Base-by-base conservation (phyloP, 1,140 invertebrate genomes). In the Philotrypesis tridentata region DNA sequence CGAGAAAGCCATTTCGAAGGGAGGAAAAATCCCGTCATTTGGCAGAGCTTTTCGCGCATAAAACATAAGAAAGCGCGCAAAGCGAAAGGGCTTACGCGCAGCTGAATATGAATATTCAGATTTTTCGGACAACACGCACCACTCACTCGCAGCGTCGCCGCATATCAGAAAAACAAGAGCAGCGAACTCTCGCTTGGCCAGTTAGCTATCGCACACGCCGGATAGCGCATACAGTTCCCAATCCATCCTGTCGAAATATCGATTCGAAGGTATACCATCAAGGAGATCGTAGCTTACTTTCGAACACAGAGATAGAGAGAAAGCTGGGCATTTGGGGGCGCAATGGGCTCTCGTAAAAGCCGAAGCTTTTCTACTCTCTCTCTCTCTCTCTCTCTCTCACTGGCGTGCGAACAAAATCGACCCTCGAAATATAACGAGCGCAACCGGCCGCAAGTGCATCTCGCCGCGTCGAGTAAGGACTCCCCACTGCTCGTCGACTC, bases 351-450 rank as follows among this genome's bases (percentile, higher is more conserved):
- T 55, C 48, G 48, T 55, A 55, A 55, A 55, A 55, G 48, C 48
- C 6, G 48, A 3, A 65, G 27, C 63, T 29, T 21, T 65, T 65
- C 63, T 27, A 9, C 55, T 61, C 55, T 17, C 55, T 3, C 55
- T 61, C 55, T 17, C 55, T 3, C 55, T 61, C 55, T 17, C 55
- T 3, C 55, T 61, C 55, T 17, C 55, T 3, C 33, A 9, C 21
- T 1, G 2, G 61, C 27, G 25, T 4, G 25, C 31, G 67, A 70
- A 37, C 67, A 70, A 70, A 33, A 70, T 70, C 67, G 67, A 70
- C 27, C 67, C 31, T 33, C 67, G 31, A 70, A 70, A 70, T 33
- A 37, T 70, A 70, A 72, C 70, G 70, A 72, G 70, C 33, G 17
- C 29, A 5, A 67, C 8, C 21, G 21, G 48, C 67, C 67, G 27